Base-by-base conservation (phyloP, 2,888 invertebrate genomes). In the Mesorhabditis sp. region DNA sequence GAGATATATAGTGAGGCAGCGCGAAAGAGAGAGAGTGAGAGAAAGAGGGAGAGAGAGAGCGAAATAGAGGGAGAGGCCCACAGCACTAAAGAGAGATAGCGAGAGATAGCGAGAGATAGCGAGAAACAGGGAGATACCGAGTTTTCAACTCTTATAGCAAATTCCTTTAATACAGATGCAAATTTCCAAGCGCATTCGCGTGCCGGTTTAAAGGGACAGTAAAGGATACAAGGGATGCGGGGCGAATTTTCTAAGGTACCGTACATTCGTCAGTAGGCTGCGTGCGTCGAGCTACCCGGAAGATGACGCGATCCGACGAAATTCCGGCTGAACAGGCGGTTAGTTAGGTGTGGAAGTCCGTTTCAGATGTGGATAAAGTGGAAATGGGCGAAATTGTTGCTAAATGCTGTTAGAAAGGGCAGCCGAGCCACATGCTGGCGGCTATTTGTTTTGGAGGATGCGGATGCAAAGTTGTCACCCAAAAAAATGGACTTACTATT, bases 401-500 rank as follows among this genome's bases (percentile, higher is more conserved):
- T 50, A 13, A 13, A n/a, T 13, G 58, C n/a, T 50, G 7, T 50
- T 50, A 10, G 58, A 13, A 50, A 50, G n/a, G 58, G n/a, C 2
- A 28, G 28, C 28, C 28, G 28, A 28, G 28, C 28, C 28, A 28
- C 28, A 28, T 28, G 28, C 28, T 28, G 28, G 58, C n/a, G 58
- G 58, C 58, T 50, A n/a, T 50, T 10, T 50, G n/a, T 50, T n/a
- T 50, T 13, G 58, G 10, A 50, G n/a, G n/a, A 50, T n/a, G n/a
- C n/a, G 58, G 10, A 50, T 2, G 7, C 58, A 10, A n/a, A 10
- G n/a, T 50, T 50, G 10, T n/a, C n/a, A 10, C 7, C 7, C 7
- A 50, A 50, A 62, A 62, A 6, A n/a, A 6, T 41, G 4, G 44
- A 76, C 80, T 78, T 67, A 82, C 83, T 74, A 66, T 83, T 78